Conservation (phyloP, 2,797 vertebrate genomes). For the Sebastes aleutianus region DNA sequence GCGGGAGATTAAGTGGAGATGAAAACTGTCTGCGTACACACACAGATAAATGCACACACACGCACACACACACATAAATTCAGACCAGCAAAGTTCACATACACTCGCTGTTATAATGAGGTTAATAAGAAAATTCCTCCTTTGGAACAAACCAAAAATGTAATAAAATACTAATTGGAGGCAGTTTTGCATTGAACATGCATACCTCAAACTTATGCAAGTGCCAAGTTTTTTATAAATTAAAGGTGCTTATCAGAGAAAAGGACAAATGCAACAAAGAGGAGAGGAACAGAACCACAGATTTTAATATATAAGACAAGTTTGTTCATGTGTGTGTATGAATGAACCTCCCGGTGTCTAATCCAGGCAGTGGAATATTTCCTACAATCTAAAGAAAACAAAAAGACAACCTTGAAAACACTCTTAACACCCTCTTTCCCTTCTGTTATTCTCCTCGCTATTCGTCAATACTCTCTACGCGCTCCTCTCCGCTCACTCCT, state of each 20-base stretch:
- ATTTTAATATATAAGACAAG: neutral
- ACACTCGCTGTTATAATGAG: constrained; percentile 51
- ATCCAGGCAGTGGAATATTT: constrained; percentile 2
- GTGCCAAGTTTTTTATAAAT: neutral
- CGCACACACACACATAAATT: constrained; percentile 1
- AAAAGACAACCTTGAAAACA: constrained; percentile 45
- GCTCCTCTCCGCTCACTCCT: constrained; percentile 20
- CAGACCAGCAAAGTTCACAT: constrained; percentile 19
- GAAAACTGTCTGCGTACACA: constrained; percentile 64
- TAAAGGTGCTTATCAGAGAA: neutral
- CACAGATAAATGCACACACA: neutral
- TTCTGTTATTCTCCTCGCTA: neutral
- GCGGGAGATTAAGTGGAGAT: constrained; percentile 78
- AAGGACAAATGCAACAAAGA: neutral
- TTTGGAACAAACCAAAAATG: constrained; percentile 2
- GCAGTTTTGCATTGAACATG: neutral
- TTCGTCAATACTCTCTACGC: constrained; percentile 50
- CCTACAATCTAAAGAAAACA: constrained; percentile 33
- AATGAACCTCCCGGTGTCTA: neutral
- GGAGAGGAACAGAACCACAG: neutral
- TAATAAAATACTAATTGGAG: constrained; percentile 24
- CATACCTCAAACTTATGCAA: neutral
- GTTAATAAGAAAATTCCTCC: constrained; percentile 28
- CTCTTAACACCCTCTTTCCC: neutral
- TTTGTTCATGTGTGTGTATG: neutral